phyloP scores from a whole-genome alignment of 2,888 invertebrate genomes.

The Amiota mariae region DNA sequence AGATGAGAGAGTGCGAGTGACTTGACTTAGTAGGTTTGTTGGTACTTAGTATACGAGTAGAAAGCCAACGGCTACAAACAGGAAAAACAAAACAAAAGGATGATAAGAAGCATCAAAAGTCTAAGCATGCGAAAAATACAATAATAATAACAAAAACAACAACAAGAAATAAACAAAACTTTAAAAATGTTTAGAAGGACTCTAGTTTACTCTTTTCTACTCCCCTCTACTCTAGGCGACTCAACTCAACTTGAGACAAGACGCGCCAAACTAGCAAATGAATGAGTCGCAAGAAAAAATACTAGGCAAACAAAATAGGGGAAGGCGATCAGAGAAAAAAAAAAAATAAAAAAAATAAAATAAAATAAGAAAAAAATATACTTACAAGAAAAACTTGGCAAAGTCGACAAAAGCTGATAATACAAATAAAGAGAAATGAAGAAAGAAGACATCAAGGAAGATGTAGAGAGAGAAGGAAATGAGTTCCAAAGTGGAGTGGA shows the following conservation, averaged over 20 bases:
- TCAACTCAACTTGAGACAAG: neutral
- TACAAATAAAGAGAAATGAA: neutral
- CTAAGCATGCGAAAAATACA: slow-evolving; percentile 23
- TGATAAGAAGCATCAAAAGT: slow-evolving; percentile 5
- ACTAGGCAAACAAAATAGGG: neutral
- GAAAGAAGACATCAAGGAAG: slow-evolving; percentile 11
- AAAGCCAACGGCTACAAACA: no score
- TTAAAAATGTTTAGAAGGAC: slow-evolving; percentile 10
- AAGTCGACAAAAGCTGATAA: slow-evolving; percentile 22
- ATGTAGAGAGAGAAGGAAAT: slow-evolving; percentile 50
- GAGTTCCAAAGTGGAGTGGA: slow-evolving; percentile 13
- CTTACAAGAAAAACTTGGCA: neutral
- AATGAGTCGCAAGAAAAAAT: neutral
- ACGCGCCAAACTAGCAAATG: slow-evolving; percentile 15
- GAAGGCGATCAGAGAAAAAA: slow-evolving; percentile 36
- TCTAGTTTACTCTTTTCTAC: no score
- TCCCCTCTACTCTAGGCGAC: no score
- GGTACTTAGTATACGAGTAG: no score
- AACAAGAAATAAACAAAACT: slow-evolving; percentile 1
- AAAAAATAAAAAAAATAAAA: slow-evolving; percentile 41
- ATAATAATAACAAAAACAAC: neutral
- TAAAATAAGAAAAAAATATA: neutral
- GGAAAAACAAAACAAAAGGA: no score
- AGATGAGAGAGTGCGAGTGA: neutral
- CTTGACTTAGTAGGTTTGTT: no score